Conservation (phyloP, 1,140 invertebrate species). For the Dolichoris vasculosae region DNA sequence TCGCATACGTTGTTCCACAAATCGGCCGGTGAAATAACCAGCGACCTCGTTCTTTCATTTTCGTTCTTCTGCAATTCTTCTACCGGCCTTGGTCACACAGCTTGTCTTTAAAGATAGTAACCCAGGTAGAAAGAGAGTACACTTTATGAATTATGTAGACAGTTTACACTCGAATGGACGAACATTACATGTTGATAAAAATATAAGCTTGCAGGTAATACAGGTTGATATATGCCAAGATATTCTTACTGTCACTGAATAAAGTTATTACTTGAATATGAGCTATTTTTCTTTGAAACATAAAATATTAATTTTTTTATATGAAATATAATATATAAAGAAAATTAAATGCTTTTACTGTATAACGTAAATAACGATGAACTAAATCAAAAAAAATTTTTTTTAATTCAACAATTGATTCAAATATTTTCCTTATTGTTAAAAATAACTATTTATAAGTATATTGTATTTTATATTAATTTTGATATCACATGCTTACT, state of each 20-base stretch:
- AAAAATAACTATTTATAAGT: too few relatives aligned
- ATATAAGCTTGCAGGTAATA: background rate
- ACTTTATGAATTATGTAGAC: background rate
- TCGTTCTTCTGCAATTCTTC: background rate
- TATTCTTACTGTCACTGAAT: background rate
- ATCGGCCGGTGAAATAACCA: background rate
- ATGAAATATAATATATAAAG: too few relatives aligned
- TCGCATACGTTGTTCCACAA: constrained; percentile 51
- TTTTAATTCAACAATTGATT: too few relatives aligned
- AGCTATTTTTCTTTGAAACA: too few relatives aligned
- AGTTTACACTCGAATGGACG: background rate
- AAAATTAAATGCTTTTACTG: too few relatives aligned
- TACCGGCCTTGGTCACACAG: background rate
- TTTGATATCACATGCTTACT: too few relatives aligned
- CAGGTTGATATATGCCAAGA: background rate
- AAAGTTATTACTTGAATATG: background rate
- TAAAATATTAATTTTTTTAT: too few relatives aligned
- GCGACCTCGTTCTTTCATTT: background rate
- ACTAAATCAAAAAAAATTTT: too few relatives aligned
- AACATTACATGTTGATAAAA: background rate
- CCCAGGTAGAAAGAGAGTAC: background rate
- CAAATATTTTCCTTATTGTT: too few relatives aligned
- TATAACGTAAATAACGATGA: too few relatives aligned
- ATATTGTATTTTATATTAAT: too few relatives aligned
- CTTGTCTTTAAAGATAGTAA: background rate